A percentile compares a stretch with the other conserved stretches of the same genome.
These are phyloP conservation scores for Lophochroa leadbeateri DNA, from an alignment of 2,113 vertebrate species.

Conservation along the genomic window DNA sequence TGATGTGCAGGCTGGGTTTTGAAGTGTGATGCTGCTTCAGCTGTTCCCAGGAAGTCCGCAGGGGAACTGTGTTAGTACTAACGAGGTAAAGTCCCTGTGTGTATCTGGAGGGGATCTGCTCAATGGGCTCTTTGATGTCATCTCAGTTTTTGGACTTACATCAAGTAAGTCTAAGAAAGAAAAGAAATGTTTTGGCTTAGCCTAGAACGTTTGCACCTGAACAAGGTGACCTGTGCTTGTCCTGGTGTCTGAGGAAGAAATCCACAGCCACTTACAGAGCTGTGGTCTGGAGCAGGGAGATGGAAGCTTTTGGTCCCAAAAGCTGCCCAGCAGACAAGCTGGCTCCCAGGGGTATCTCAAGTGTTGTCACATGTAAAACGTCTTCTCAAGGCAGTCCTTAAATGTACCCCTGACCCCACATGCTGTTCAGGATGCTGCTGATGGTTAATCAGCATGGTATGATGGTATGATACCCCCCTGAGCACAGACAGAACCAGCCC, in stretches of 20 bases:
- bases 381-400: background rate
- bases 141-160: constrained; percentile 69
- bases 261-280: background rate
- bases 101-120: constrained; percentile 70
- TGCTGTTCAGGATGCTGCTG: background rate
- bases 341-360: background rate
- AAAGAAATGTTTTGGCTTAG: constrained; percentile 57
- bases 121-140: constrained; percentile 61
- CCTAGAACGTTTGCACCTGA: constrained; percentile 69
- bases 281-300: background rate
- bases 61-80: constrained; percentile 64
- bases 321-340: background rate
- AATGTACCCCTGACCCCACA: fast-evolving
- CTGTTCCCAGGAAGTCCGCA: constrained; percentile 67
- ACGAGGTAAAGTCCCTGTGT: constrained; percentile 51
- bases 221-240: constrained; percentile 45
- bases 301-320: background rate
- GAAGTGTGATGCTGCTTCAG: constrained; percentile 44
- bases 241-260: background rate
- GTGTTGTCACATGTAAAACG: background rate
- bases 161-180: constrained; percentile 66
- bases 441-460: background rate
- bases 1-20: constrained; percentile 60
- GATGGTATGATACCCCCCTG: background rate
- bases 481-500: background rate